phyloP scores from a whole-genome alignment of 2,888 invertebrate genomes.

The Neoitamus cyanurus region DNA sequence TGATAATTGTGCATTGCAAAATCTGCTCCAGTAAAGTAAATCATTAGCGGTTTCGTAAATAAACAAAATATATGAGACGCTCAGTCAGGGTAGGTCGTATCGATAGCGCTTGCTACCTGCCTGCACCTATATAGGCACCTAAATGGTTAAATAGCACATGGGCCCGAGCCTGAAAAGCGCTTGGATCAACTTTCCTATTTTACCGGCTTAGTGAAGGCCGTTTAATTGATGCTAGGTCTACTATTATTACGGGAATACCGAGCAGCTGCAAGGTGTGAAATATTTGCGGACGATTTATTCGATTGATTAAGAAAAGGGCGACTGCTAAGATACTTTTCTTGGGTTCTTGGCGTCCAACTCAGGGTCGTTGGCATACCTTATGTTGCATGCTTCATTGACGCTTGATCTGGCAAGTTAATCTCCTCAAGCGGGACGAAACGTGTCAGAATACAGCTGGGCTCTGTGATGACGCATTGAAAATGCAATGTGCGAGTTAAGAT shows the following conservation, averaged over 20 bases:
- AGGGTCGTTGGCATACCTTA: not conserved
- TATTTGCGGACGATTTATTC: not conserved
- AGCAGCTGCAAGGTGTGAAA: not conserved
- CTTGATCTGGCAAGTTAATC: not conserved
- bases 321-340: not conserved
- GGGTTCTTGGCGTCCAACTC: not conserved
- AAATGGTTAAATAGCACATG: not conserved
- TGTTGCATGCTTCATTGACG: not conserved
- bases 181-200: not conserved
- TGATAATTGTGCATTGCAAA: slow-evolving; percentile 31
- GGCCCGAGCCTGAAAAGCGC: not conserved
- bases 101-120: not conserved
- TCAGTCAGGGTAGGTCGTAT: not conserved
- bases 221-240: not conserved
- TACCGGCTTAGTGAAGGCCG: not conserved
- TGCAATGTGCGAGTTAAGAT: not conserved
- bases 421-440: not conserved
- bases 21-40: not conserved
- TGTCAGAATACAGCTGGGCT: not conserved
- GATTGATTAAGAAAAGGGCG: not conserved
- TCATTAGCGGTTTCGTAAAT: slow-evolving; percentile 22
- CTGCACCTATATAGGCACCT: not conserved
- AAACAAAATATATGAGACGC: slow-evolving; percentile 12
- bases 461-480: not conserved
- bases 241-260: not conserved